Evolutionary conservation across 2,888 invertebrate species (phyloP).

Genomic region (Biston betularia): DNA sequence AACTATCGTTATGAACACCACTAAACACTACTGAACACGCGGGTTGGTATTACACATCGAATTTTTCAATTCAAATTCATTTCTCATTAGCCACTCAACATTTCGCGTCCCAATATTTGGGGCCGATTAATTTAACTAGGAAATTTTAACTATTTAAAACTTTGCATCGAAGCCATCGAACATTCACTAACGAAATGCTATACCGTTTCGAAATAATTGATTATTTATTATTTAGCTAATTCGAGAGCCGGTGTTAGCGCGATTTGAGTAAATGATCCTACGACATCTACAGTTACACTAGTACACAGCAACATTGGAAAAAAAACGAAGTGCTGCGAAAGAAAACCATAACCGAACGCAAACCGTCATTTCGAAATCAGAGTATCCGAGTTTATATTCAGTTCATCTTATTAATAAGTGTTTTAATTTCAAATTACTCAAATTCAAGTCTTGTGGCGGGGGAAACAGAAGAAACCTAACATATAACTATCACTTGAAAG

Average conservation of each 20-base stretch:
- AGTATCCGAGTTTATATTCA: constrained; percentile 18
- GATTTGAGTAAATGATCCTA: constrained; percentile 20
- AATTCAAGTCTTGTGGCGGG: constrained; percentile 37
- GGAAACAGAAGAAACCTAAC: constrained; percentile 41
- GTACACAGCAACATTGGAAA: constrained; percentile 34
- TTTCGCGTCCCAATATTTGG: constrained; percentile 27
- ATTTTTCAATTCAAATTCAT: constrained; percentile 31
- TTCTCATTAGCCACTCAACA: constrained; percentile 21
- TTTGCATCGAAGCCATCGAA: constrained; percentile 28
- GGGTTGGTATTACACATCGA: constrained; percentile 36
- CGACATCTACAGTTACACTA: constrained; percentile 34
- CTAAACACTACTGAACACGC: constrained; percentile 36
- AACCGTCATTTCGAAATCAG: constrained; percentile 13
- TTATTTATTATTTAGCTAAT: constrained; percentile 35
- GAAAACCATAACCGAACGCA: constrained; percentile 23
- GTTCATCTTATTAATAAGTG: constrained; percentile 28
- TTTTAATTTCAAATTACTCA: constrained; percentile 32
- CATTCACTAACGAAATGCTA: constrained; percentile 31
- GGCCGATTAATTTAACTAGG: constrained; percentile 33
- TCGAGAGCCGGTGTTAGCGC: constrained; percentile 25
- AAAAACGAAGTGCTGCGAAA: constrained; percentile 27
- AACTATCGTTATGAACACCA: constrained; percentile 30
- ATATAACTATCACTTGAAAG: constrained; percentile 43
- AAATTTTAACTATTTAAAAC: constrained; percentile 35
- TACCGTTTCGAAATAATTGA: constrained; percentile 22